Evolutionary conservation across 2,113 vertebrate species (phyloP), one percentile per base, ranked within the genome.

Genomic region (Ptyas mucosa): DNA sequence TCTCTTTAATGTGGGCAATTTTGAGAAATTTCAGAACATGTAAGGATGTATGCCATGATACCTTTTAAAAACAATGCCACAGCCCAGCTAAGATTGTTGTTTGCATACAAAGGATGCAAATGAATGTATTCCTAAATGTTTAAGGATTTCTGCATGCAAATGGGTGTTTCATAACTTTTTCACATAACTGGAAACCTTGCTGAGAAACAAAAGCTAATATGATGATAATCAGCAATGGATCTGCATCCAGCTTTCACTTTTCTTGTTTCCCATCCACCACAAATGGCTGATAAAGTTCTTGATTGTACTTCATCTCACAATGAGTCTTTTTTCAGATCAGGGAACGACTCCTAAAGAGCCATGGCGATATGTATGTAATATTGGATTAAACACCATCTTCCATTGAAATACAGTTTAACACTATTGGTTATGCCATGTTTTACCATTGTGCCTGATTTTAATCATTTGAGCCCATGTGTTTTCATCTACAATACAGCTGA

Each of bases 1-100:
- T 96, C 51, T 58, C 39, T 89, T 88, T 29, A 34, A 8, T 91
- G 75, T 85, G 54, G 52, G 58, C 43, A 88, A 75, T 90, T 26
- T 39, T 29, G 24, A 20, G 57, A 10, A 15, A 81, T 81, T 81
- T 81, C 34, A 81, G 15, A 81, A 81, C 1, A 9, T 23, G 34
- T 81, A 43, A 81, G 34, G 18, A 81, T 81, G 2, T 43, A 81
- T 51, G 29, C 2, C 53, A 88, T 85, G 34, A 58, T 55, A 29
- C 34, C 93, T 92, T 54, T 85, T 93, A 43, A 88, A 69, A 58
- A 3, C 87, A 81, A 24, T 39, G 21, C 18, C 10, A 1, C 29
- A 49, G 53, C 49, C 39, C 88, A 85, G 1, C 15, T 51, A 89
- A 29, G 34, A 53, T 87, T 52, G 8, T 64, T 49, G 52, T 64